Base-by-base conservation (phyloP, 1,140 invertebrate genomes). In the Adoxophyes honmai region DNA sequence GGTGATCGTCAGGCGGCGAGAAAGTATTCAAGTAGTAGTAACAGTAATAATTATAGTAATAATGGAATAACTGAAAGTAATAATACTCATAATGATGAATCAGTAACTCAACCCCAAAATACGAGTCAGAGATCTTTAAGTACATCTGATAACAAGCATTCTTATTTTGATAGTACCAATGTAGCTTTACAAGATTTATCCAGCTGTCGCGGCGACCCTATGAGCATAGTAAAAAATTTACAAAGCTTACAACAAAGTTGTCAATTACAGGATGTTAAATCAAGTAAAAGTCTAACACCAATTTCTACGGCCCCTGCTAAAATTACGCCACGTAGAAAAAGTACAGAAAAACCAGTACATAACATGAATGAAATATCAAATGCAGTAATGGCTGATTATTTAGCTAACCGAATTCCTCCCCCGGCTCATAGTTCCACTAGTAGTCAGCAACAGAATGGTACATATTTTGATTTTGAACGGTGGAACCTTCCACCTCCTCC, bases 181-280 rank as follows among this genome's bases (percentile, higher is more conserved):
- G 91, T 94, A 48, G 91, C 91, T 15, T 78, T 94, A 62, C 93
- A 94, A 81, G 93, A 94, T 82, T 81, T 94, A 15, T 93, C 91
- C 33, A 93, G 93, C 71, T 94, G 93, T 79, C 83, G 93, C 44
- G 93, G 93, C 15, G 94, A 94, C 70, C 92, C 93, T 4, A 94
- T 94, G 92, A 93, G 91, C 78, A 93, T 94, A 70, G 93, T 94
- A 11, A 94, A 94, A 81, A 94, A 93, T 81, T 85, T 94, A 55
- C 93, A 93, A 81, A 82, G 91, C 63, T 91, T 93, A 60, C 91
- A 92, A 70, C 88, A 90, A 70, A 90, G 89, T 64, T 93, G 92
- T 82, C 91, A 92, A 68, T 72, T 93, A 62, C 90, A 91, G 75
- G 81, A 83, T 39, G 72, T 87, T 38, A 91, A 91, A 75, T 71